A percentile compares a stretch with the other conserved stretches of the same genome.
These are phyloP conservation scores for Ptychadena robeensis DNA, from an alignment of 2,797 vertebrate genomes.

Conservation along the genomic window DNA sequence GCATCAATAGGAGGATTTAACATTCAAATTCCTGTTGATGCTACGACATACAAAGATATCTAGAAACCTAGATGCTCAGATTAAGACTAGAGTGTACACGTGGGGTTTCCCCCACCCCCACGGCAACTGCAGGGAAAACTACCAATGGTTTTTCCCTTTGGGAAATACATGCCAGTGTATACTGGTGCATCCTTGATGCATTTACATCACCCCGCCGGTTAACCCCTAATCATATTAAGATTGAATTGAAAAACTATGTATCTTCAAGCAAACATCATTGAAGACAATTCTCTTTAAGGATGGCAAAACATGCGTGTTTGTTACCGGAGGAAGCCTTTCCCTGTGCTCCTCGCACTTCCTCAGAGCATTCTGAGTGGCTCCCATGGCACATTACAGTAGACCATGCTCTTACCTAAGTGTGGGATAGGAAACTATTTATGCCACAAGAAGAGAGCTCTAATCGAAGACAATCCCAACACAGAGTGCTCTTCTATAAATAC, in stretches of 20 bases:
- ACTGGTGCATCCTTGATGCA: too few relatives aligned
- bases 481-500: constrained; percentile 26
- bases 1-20: too few relatives aligned
- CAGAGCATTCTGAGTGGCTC: background rate
- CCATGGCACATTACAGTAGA: constrained; percentile 9
- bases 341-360: background rate
- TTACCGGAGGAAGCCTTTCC: background rate
- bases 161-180: too few relatives aligned
- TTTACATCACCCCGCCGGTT: too few relatives aligned
- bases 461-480: constrained; percentile 17
- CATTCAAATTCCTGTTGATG: too few relatives aligned
- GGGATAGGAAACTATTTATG: constrained; percentile 19
- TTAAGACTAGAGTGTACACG: too few relatives aligned
- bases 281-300: background rate
- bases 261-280: background rate
- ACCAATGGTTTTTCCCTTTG: too few relatives aligned
- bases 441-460: constrained; percentile 5
- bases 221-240: too few relatives aligned
- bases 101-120: too few relatives aligned
- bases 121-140: too few relatives aligned
- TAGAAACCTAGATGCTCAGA: too few relatives aligned
- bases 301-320: background rate
- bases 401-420: constrained; percentile 14
- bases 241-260: background rate
- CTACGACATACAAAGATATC: too few relatives aligned